A percentile compares a stretch with the other conserved stretches of the same genome.
These are phyloP conservation scores for Boleophthalmus pectinirostris DNA, from an alignment of 2,113 vertebrate genomes.

Conservation along the genomic window DNA sequence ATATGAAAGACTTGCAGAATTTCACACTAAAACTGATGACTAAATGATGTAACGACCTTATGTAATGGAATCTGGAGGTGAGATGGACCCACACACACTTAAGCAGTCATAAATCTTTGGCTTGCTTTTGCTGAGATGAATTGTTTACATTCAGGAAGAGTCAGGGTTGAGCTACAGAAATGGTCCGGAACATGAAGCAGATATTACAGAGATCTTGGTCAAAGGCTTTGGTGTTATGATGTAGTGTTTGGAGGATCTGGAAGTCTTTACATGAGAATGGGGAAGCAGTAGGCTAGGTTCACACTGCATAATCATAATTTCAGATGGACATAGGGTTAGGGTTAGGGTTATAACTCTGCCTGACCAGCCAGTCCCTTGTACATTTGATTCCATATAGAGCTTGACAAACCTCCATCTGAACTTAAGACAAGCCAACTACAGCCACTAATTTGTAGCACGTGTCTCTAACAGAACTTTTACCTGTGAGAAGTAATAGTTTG, in stretches of 20 bases:
- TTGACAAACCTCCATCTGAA: no score
- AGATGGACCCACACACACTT: neutral
- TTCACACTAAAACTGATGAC: neutral
- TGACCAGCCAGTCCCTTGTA: no score
- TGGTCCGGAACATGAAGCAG: neutral
- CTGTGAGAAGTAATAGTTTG: no score
- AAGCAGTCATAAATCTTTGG: neutral
- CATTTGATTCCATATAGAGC: no score
- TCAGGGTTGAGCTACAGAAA: neutral
- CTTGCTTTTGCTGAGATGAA: neutral
- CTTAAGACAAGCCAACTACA: no score
- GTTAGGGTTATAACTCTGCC: no score
- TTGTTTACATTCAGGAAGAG: neutral
- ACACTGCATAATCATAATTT: no score
- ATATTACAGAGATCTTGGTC: no score
- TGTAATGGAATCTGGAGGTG: constrained; percentile 3
- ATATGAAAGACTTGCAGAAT: constrained; percentile 16
- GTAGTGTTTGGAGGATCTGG: no score
- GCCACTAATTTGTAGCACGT: no score
- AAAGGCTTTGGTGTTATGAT: neutral
- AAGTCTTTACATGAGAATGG: neutral
- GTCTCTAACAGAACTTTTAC: no score
- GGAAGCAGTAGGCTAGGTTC: neutral
- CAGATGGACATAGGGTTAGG: no score
- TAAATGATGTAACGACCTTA: constrained; percentile 6